Percentiles rank a stretch among this genome's conserved stretches.
Conservation (phyloP, 2,797 vertebrate genomes). For the Sebastes hopkinsi region DNA sequence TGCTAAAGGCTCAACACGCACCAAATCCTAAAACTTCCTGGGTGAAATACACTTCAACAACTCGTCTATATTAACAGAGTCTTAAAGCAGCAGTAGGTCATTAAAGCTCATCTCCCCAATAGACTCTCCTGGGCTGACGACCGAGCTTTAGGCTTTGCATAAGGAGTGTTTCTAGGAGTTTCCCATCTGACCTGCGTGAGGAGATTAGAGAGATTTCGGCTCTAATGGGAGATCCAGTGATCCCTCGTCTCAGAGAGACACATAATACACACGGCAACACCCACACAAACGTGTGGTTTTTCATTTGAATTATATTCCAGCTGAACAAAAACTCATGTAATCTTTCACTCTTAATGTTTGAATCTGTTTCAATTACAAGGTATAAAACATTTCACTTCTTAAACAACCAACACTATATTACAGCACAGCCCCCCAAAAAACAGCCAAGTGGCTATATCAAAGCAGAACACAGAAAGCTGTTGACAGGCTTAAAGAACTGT, state of each 20-base stretch:
- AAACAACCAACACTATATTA: slow-evolving; percentile 24
- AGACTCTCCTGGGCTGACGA: slow-evolving; percentile 10
- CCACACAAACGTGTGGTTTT: slow-evolving; percentile 1
- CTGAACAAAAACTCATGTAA: background rate
- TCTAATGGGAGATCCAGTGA: slow-evolving; percentile 42
- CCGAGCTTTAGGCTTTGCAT: slow-evolving; percentile 32
- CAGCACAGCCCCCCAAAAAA: slow-evolving; percentile 10
- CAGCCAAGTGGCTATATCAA: slow-evolving; percentile 26
- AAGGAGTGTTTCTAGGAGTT: slow-evolving; percentile 41
- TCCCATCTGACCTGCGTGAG: slow-evolving; percentile 53
- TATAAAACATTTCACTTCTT: background rate
- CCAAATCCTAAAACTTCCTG: background rate
- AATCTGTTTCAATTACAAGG: background rate
- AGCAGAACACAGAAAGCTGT: slow-evolving; percentile 49
- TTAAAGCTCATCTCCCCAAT: slow-evolving; percentile 21
- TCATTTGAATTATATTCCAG: background rate
- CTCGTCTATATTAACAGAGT: background rate
- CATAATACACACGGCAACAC: slow-evolving; percentile 8
- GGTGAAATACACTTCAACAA: background rate
- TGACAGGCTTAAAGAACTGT: slow-evolving; percentile 40
- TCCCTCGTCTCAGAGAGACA: slow-evolving; percentile 15
- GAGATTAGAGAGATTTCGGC: slow-evolving; percentile 58
- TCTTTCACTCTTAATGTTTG: background rate
- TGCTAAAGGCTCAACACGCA: background rate
- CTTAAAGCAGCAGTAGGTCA: slow-evolving; percentile 8